phyloP scores from a whole-genome alignment of 2,113 vertebrate genomes.

The Henicopernis longicauda region DNA sequence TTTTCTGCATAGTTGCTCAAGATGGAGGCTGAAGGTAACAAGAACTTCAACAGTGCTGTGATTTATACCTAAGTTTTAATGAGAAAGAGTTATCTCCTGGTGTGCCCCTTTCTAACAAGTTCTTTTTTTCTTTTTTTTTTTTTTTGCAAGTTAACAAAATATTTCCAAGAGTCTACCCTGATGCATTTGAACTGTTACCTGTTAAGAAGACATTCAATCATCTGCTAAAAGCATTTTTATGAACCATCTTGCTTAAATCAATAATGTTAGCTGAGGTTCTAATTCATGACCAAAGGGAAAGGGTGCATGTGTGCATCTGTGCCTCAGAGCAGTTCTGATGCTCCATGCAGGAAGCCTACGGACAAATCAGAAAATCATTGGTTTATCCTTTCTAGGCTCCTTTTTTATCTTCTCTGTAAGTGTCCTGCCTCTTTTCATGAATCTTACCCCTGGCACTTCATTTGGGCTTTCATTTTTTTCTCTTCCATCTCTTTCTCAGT shows the following conservation, averaged over 20 bases:
- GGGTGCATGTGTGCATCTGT: not conserved
- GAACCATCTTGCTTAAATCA: not conserved
- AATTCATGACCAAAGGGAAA: not conserved
- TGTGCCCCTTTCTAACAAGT: not conserved
- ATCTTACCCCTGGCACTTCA: not conserved
- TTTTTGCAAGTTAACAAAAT: not conserved
- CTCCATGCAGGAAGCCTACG: not conserved
- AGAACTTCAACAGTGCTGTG: not conserved
- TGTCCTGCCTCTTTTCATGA: not conserved
- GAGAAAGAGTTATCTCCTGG: not conserved
- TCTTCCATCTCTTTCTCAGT: not conserved
- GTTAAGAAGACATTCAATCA: not conserved
- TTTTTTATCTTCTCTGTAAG: not conserved
- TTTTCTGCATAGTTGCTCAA: constrained; percentile 9
- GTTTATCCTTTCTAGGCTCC: not conserved
- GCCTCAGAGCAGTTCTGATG: not conserved
- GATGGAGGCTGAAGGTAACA: not conserved
- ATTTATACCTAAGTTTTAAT: constrained; percentile 23
- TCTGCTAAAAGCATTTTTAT: not conserved
- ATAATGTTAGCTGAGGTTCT: not conserved
- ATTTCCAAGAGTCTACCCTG: not conserved
- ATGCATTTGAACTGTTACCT: not conserved
- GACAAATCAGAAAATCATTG: not conserved
- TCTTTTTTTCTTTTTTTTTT: not conserved
- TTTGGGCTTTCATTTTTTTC: not conserved